These are phyloP conservation scores for Dicaeum eximium DNA, from an alignment of 2,113 vertebrate genomes.

Conservation along the genomic window DNA sequence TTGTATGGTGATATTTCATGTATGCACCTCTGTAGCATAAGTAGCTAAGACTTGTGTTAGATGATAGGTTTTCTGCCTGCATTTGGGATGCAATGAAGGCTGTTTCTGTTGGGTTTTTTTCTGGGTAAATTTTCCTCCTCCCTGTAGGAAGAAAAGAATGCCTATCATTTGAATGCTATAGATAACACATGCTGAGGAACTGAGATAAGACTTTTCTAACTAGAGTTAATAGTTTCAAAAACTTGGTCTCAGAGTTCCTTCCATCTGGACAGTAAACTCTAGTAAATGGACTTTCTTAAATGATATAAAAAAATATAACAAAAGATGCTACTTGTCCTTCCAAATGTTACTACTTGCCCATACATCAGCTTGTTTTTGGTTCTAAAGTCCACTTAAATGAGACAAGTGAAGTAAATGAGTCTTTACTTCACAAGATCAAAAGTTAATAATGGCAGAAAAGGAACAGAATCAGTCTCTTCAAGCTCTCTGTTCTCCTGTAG, in stretches of 20 bases:
- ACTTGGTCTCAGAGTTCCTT: neutral
- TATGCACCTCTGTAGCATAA: neutral
- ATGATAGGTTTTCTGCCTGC: neutral
- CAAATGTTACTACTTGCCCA: fast-evolving
- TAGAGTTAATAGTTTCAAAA: neutral
- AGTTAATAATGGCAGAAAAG: neutral
- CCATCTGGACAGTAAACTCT: neutral
- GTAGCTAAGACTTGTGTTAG: neutral
- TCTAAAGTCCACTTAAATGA: neutral
- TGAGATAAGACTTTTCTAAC: neutral
- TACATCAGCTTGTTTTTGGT: neutral
- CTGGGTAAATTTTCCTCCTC: neutral
- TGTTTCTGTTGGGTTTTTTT: neutral
- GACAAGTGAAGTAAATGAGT: neutral
- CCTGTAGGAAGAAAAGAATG: neutral
- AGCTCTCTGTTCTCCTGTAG: neutral
- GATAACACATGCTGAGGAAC: neutral
- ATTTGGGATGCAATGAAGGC: neutral
- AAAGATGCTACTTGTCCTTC: neutral
- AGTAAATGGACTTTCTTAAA: neutral
- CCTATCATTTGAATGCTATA: neutral
- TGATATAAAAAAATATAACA: neutral
- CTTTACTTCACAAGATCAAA: neutral
- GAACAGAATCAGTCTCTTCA: neutral
- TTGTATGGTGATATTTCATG: neutral